Base-by-base conservation (phyloP, 2,797 vertebrate genomes). In the Morelia viridis region DNA sequence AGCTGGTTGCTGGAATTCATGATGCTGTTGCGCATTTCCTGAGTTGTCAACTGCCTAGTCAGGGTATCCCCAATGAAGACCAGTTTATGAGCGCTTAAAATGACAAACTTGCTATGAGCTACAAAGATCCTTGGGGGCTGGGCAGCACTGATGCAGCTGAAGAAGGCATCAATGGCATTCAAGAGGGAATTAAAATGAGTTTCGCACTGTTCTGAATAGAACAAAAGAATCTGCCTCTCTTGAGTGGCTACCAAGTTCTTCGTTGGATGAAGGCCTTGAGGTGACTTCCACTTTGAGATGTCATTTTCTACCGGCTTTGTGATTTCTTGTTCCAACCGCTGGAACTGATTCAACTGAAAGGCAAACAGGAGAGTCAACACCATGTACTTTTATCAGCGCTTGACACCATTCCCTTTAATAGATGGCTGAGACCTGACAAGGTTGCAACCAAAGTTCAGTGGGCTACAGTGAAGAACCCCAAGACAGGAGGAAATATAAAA, bases 51-150 rank as follows among this genome's bases (percentile, higher is more conserved):
- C 92, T 99, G 99, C 93, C 99, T 95, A 0, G 98, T 98, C 58
- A 99, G 97, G 0, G 98, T 99, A 97, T 99, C 99, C 5, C 99
- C 99, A 5, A 99, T 99, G 97, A 99, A 99, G 19, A 99, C 99
- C 8, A 99, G 98, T 96, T 99, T 99, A 98, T 99, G 99, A 6
- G 99, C 99, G 0, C 98, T 99, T 94, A 99, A 97, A 93, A 99
- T 99, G 96, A 99, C 98, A 13, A 99, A 99, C 90, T 99, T 99
- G 97, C 99, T 98, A 96, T 99, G 99, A 0, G 99, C 99, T 35
- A 99, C 99, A 0, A 99, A 99, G 97, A 99, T 99, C 57, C 99
- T 97, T 0, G 99, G 99, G 0, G 99, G 99, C 95, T 99, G 99
- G 0, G 98, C 98, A 0, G 98, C 96, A 1, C 98, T 97, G 90